Conservation (phyloP, 2,113 vertebrate species). For the Ceuthmochares aereus region DNA sequence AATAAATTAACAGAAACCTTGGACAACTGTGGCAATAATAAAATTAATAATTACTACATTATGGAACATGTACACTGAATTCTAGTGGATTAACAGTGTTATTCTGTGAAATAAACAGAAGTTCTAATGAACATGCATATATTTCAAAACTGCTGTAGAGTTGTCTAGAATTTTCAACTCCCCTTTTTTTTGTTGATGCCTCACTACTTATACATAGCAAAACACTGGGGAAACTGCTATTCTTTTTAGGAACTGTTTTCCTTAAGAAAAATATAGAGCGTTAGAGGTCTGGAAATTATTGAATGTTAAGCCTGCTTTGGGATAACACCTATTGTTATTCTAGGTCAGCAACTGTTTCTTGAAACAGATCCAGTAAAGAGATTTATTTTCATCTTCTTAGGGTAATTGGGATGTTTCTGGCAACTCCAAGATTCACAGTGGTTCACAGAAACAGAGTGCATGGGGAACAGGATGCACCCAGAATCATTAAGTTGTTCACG, state of each 20-base stretch:
- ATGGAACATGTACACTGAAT: neutral
- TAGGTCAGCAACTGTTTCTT: constrained; percentile 50
- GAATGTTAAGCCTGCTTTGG: constrained; percentile 26
- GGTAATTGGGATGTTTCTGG: constrained; percentile 56
- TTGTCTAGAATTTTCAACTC: neutral
- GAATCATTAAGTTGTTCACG: neutral
- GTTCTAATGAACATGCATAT: neutral
- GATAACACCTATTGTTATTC: constrained; percentile 55
- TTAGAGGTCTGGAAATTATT: constrained; percentile 39
- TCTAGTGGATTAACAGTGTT: neutral
- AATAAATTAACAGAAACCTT: neutral
- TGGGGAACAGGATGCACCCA: neutral
- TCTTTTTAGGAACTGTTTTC: neutral
- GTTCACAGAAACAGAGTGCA: neutral
- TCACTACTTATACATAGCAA: constrained; percentile 13
- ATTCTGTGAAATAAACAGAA: neutral
- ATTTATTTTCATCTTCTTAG: constrained; percentile 57
- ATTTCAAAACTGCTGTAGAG: neutral
- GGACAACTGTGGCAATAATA: neutral
- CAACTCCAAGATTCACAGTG: neutral
- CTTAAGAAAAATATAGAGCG: constrained; percentile 3
- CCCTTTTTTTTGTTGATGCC: neutral
- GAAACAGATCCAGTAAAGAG: constrained; percentile 50
- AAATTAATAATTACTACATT: neutral
- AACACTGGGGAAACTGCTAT: neutral